These are phyloP conservation scores for Ectropis grisescens DNA, from an alignment of 1,140 invertebrate species.

Conservation along the genomic window DNA sequence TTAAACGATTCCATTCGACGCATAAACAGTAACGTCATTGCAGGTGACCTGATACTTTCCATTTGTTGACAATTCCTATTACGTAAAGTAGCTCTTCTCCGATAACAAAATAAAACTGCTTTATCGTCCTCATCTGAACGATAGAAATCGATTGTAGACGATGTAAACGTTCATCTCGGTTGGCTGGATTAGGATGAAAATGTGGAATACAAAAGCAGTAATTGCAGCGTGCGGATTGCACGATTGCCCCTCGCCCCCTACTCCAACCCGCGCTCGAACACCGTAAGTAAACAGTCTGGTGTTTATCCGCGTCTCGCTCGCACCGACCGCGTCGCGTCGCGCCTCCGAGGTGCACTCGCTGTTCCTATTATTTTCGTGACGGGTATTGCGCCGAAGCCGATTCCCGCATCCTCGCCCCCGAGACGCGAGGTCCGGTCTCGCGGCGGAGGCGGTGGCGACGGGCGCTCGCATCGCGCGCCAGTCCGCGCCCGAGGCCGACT, in stretches of 20 bases:
- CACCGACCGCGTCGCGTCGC: slow-evolving; percentile 64
- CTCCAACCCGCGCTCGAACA: slow-evolving; percentile 52
- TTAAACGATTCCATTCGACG: too few relatives aligned
- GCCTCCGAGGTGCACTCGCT: slow-evolving; percentile 66
- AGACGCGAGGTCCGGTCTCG: slow-evolving; percentile 66
- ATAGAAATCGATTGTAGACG: too few relatives aligned
- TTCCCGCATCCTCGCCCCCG: slow-evolving; percentile 67
- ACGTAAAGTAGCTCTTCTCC: too few relatives aligned
- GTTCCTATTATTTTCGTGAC: slow-evolving; percentile 70
- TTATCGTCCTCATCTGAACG: too few relatives aligned
- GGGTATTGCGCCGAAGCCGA: slow-evolving; percentile 69
- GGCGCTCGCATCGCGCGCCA: slow-evolving; percentile 57
- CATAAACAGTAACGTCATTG: too few relatives aligned
- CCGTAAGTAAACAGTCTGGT: slow-evolving; percentile 70
- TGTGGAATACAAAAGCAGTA: slow-evolving; percentile 52
- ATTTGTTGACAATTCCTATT: too few relatives aligned
- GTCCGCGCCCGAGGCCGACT: slow-evolving; percentile 55
- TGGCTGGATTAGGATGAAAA: slow-evolving; percentile 47
- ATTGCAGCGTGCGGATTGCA: slow-evolving; percentile 68
- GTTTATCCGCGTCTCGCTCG: slow-evolving; percentile 69
- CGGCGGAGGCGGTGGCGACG: slow-evolving; percentile 55
- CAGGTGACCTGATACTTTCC: too few relatives aligned
- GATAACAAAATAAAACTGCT: too few relatives aligned
- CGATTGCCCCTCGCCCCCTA: slow-evolving; percentile 45
- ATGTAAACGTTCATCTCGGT: too few relatives aligned